Evolutionary conservation across 2,113 vertebrate species (phyloP).

Genomic region (Mastomys coucha): DNA sequence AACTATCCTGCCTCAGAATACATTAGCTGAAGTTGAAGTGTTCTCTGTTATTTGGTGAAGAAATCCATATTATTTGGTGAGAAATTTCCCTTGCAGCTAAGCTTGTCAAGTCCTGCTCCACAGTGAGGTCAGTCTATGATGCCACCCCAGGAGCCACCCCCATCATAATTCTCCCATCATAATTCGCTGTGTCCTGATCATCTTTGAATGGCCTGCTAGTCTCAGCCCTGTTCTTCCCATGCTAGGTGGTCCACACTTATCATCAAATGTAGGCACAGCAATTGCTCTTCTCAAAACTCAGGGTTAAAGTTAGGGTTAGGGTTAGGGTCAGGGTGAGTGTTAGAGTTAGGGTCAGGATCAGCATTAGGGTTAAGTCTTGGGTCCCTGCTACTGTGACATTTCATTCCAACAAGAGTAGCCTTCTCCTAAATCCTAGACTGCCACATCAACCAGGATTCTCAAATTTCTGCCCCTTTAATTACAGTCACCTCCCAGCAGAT

Average conservation of each 20-base stretch:
- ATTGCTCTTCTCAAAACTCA: neutral
- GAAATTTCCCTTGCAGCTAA: neutral
- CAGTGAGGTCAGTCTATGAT: neutral
- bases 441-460: neutral
- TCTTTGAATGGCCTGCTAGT: neutral
- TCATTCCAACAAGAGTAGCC: no score
- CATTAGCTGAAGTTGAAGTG: neutral
- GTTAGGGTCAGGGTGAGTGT: no score
- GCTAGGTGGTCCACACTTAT: neutral
- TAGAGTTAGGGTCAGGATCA: no score
- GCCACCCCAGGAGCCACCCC: neutral
- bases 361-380: no score
- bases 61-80: neutral
- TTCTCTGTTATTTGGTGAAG: neutral
- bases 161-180: no score
- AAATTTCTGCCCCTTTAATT: neutral
- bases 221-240: neutral
- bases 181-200: neutral
- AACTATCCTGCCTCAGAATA: neutral
- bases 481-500: neutral
- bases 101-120: neutral
- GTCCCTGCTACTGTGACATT: neutral
- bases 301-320: no score
- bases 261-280: neutral
- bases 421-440: neutral